Evolutionary conservation across 2,888 invertebrate species (phyloP).

Genomic region (Oxystoma pomonae): DNA sequence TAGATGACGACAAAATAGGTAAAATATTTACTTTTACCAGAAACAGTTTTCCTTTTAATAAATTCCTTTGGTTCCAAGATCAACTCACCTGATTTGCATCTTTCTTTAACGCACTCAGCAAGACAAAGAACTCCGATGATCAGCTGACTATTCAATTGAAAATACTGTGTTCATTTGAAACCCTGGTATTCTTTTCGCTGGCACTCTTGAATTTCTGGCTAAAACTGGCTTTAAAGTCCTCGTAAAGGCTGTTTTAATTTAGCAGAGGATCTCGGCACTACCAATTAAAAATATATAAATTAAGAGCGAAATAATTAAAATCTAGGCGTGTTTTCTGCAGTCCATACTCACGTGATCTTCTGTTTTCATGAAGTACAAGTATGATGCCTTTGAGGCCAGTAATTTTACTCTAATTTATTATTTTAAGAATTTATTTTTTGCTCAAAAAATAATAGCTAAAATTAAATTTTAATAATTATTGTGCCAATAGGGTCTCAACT

Average conservation of each 20-base stretch:
- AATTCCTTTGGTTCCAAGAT: conserved; percentile 4
- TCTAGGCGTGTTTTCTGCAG: conserved; percentile 26
- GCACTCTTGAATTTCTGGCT: background rate
- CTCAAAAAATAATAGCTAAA: too few relatives aligned
- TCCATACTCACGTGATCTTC: background rate
- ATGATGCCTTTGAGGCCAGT: background rate
- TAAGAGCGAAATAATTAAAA: conserved; percentile 15
- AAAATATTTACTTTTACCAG: conserved; percentile 36
- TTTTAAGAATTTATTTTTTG: too few relatives aligned
- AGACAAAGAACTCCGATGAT: background rate
- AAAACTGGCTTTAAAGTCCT: background rate
- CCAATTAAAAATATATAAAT: background rate
- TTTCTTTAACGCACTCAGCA: background rate
- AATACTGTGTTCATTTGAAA: too few relatives aligned
- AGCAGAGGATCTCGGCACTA: background rate
- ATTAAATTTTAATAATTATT: too few relatives aligned
- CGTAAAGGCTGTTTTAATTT: background rate
- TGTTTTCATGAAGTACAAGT: background rate
- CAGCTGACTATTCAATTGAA: background rate
- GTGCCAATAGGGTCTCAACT: too few relatives aligned
- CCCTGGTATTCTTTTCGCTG: too few relatives aligned
- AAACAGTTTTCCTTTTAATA: background rate
- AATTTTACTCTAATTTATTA: too few relatives aligned
- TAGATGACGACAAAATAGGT: conserved; percentile 87
- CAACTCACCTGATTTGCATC: background rate